These are phyloP conservation scores for Apamea monoglypha DNA, from an alignment of 2,888 invertebrate genomes.

Conservation along the genomic window DNA sequence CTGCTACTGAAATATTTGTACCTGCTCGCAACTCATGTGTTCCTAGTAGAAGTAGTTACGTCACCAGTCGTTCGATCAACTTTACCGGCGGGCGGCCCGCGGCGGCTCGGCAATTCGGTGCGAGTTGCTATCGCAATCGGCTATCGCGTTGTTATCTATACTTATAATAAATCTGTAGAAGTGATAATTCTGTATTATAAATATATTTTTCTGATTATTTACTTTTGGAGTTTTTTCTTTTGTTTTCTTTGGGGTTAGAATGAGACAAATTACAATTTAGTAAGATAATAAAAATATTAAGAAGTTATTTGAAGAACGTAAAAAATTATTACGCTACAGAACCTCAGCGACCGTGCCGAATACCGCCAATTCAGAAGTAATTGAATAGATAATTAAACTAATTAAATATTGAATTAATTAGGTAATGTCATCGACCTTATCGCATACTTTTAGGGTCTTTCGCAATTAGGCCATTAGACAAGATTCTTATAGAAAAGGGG, in stretches of 20 bases:
- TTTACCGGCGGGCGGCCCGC: no score
- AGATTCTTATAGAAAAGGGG: neutral
- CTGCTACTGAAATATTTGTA: slow-evolving; percentile 49
- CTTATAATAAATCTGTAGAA: no score
- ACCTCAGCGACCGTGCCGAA: neutral
- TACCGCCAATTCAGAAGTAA: neutral
- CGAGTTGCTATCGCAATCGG: slow-evolving; percentile 24
- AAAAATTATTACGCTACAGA: neutral
- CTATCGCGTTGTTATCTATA: neutral
- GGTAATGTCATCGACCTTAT: neutral
- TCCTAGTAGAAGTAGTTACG: slow-evolving; percentile 85
- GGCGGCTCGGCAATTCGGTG: slow-evolving; percentile 24
- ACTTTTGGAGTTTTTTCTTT: neutral
- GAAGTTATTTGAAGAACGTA: neutral
- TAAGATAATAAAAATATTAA: neutral
- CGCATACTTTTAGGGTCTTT: no score
- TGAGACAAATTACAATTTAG: neutral
- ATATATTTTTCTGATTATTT: neutral
- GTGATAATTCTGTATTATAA: no score
- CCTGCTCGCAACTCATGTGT: slow-evolving; percentile 72
- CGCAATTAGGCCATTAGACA: neutral
- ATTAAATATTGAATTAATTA: neutral
- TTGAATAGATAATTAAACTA: neutral
- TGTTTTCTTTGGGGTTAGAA: neutral
- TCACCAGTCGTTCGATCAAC: slow-evolving; percentile 75